Base-by-base conservation (phyloP, 2,797 vertebrate genomes). In the Silurus lanzhouensis region DNA sequence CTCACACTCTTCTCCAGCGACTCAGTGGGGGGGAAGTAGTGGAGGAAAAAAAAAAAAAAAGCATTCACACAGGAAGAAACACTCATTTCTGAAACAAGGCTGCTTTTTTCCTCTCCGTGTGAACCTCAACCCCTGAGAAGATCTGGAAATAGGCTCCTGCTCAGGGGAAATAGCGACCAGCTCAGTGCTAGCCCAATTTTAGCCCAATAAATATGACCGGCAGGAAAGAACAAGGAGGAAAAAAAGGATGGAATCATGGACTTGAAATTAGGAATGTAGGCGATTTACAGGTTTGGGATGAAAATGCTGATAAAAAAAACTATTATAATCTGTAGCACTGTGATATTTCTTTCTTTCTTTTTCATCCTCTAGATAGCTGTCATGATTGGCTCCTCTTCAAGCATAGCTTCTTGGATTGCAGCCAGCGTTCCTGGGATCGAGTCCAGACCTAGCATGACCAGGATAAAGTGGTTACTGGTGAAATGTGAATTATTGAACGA, bases 91-190 rank as follows among this genome's bases (percentile, higher is more conserved):
- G 82, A 90, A 90, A 91, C 86, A 90, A 89, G 90, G 90, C 81
- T 79, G 68, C 86, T 86, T 85, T 81, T 86, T 88, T 88, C 84
- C 75, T 70, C 84, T 83, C 90, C 77, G 71, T 44, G 70, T 88
- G 89, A 91, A 88, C 88, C 84, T 76, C 58, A 83, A 91, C 89
- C 88, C 80, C 77, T 81, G 5, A 85, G 88, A 88, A 87, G 88
- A 90, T 89, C 84, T 90, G 88, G 80, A 91, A 91, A 89, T 90
- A 90, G 89, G 79, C 83, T 84, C 85, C 74, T 84, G 72, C 88
- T 86, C 88, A 60, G 80, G 87, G 84, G 88, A 86, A 89, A 85
- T 61, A 68, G 81, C 70, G 83, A 85, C 72, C 83, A 60, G 83
- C 83, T 88, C 72, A 85, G 84, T 20, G 78, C 75, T 88, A 90